Evolutionary conservation across 1,140 invertebrate species (phyloP).

Genomic region (Zaprionus gabonicus): DNA sequence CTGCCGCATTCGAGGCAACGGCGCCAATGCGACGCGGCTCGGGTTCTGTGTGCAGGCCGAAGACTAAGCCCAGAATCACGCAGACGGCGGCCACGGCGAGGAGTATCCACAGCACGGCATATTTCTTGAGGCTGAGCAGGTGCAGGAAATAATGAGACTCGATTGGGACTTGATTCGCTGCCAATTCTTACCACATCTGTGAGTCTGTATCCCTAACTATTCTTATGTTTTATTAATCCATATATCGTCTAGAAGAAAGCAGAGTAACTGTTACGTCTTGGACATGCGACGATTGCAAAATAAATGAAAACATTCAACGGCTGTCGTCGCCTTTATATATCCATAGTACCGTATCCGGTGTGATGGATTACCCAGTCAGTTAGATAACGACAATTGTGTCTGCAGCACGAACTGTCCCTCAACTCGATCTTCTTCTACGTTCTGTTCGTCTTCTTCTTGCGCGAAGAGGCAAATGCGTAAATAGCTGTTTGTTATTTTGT

Average conservation of each 20-base stretch:
- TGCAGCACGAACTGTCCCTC: neutral
- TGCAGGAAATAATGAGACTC: neutral
- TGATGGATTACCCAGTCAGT: slow-evolving; percentile 1
- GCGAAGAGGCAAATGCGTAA: slow-evolving; percentile 1
- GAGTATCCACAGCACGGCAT: slow-evolving; percentile 66
- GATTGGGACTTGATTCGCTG: neutral
- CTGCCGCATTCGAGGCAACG: slow-evolving; percentile 90
- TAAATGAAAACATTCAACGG: neutral
- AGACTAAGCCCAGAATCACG: slow-evolving; percentile 62
- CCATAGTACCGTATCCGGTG: neutral
- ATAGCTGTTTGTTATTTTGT: neutral
- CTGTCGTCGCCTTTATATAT: neutral
- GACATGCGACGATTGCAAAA: neutral
- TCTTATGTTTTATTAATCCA: neutral
- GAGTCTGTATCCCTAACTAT: neutral
- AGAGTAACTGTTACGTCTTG: neutral
- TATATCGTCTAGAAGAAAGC: neutral
- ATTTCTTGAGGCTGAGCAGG: slow-evolving; percentile 51
- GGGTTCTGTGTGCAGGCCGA: slow-evolving; percentile 46
- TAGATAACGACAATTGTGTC: neutral
- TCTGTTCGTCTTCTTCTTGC: neutral
- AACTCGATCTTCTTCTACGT: neutral
- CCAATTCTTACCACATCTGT: slow-evolving; percentile 8
- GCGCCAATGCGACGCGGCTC: slow-evolving; percentile 85
- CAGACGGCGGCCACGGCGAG: slow-evolving; percentile 55